Evolutionary conservation across 2,888 invertebrate genomes (phyloP), one percentile per base, ranked within the genome.

Genomic region (Subacronicta megacephala): DNA sequence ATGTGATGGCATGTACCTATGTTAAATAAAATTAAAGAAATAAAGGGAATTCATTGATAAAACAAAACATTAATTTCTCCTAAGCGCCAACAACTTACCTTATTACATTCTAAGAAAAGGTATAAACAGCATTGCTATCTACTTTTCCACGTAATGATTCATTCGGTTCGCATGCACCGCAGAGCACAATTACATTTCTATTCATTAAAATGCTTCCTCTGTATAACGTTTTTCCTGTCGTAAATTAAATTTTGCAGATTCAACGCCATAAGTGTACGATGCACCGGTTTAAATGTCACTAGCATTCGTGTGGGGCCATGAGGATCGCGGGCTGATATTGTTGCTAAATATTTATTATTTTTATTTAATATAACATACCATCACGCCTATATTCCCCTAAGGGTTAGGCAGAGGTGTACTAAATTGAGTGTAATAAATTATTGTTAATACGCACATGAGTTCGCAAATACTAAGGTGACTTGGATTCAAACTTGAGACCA

Each of bases 191-290:
- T 75, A 73, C 67, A 78, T 66, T 80, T 64, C 69, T 71, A 72
- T 73, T 73, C 72, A 64, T 73, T 77, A 77, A 67, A 69, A 66
- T 56, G 65, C 42, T 66, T 72, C 70, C 62, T 57, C 53, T 46
- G 41, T 57, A 51, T 43, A 55, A 54, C 57, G 56, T 63, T 60
- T 70, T 77, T 74, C 77, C 71, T 62, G 62, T 33, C 54, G 63
- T 70, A 75, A 80, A 80, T 80, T 77, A 73, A 77, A 75, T 80
- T 80, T 75, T 67, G 62, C 52, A 69, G 66, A 62, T 75, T 66
- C 60, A 57, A 52, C 68, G 47, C 60, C 53, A 46, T 72, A 66
- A 60, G 61, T 75, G 66, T 63, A 67, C 61, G 60, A 62, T 68
- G 71, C 65, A 62, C 46, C 33, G 50, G 63, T 75, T 74, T 57